phyloP scores from a whole-genome alignment of 2,113 vertebrate species.

The Glaucidium brasilianum region DNA sequence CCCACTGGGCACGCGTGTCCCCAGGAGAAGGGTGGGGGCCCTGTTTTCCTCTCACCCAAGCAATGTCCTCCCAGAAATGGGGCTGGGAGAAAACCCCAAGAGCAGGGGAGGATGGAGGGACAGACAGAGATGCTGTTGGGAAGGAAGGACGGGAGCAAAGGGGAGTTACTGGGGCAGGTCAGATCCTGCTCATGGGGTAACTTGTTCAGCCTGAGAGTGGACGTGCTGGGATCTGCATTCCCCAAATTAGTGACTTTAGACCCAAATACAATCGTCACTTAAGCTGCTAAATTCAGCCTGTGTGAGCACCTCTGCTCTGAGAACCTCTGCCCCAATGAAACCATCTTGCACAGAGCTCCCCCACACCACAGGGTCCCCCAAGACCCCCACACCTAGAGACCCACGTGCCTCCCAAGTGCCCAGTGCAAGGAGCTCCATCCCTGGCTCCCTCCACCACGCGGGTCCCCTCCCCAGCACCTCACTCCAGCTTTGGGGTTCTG shows the following conservation, averaged over 20 bases:
- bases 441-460: fast-evolving
- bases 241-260: neutral
- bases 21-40: neutral
- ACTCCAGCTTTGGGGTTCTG: neutral
- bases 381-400: neutral
- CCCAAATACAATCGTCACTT: fast-evolving
- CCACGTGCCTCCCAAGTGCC: neutral
- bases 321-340: neutral
- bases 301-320: neutral
- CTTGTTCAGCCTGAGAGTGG: neutral
- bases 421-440: neutral
- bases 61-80: neutral
- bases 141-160: neutral
- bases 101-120: neutral
- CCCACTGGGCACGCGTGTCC: neutral
- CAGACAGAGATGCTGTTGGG: neutral
- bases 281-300: neutral
- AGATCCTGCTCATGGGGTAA: neutral
- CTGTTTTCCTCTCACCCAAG: neutral
- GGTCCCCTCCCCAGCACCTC: neutral
- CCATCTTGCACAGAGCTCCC: neutral
- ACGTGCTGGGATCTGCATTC: neutral
- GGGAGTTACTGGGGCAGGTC: neutral
- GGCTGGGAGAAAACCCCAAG: neutral
- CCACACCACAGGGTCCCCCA: neutral